Evolutionary conservation across 2,113 vertebrate species (phyloP).

Genomic region (Mystacornis crossleyi): DNA sequence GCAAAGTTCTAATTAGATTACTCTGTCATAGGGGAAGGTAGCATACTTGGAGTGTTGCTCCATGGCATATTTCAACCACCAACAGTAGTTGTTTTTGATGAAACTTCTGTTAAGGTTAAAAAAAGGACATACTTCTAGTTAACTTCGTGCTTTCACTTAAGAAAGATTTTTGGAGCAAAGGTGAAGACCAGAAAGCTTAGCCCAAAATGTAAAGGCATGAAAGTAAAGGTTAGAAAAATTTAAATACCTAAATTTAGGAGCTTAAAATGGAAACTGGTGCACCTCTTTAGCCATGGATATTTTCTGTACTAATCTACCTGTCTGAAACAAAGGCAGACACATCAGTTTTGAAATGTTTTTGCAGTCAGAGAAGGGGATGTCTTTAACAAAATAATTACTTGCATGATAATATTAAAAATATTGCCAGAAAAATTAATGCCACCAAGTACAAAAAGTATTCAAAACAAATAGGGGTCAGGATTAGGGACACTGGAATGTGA

Average conservation of each 20-base stretch:
- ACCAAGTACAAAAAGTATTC: not conserved
- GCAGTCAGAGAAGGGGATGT: not conserved
- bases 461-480: constrained; percentile 11
- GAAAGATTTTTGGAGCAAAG: not conserved
- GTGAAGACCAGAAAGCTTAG: not conserved
- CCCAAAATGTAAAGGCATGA: not conserved
- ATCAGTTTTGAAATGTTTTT: not conserved
- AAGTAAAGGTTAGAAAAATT: not conserved
- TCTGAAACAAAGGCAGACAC: not conserved
- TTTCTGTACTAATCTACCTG: not conserved
- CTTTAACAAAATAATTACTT: not conserved
- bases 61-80: not conserved
- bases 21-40: not conserved
- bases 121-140: not conserved
- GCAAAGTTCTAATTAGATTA: not conserved
- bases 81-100: not conserved
- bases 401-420: not conserved
- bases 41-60: not conserved
- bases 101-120: not conserved
- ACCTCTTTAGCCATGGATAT: not conserved
- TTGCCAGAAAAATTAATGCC: not conserved
- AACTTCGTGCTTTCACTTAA: not conserved
- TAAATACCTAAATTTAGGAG: not conserved
- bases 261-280: not conserved
- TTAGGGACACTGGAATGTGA: constrained; percentile 27